Percentiles rank a stretch among this genome's conserved stretches.
Evolutionary conservation across 2,888 invertebrate species (phyloP).

Genomic region (Ganaspis brasiliensis): DNA sequence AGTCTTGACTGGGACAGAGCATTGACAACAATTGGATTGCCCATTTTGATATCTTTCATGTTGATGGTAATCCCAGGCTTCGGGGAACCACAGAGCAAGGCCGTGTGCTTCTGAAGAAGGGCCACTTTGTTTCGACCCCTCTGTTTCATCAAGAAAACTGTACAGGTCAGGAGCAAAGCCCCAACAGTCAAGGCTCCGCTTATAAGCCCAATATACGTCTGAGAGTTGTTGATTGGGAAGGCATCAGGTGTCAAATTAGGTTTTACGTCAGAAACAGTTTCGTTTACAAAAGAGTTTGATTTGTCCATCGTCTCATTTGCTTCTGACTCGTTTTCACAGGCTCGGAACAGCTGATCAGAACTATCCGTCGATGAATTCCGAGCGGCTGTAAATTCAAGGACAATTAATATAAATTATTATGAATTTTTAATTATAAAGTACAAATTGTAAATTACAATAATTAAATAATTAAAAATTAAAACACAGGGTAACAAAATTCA

Average conservation of each 20-base stretch:
- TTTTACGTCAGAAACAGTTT: constrained; percentile 69
- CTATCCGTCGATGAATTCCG: constrained; percentile 59
- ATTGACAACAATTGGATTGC: constrained; percentile 83
- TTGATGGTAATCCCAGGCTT: constrained; percentile 83
- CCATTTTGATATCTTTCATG: constrained; percentile 84
- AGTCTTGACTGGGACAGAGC: constrained; percentile 82
- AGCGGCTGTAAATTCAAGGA: constrained; percentile 60
- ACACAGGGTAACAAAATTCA: no score
- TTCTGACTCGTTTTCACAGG: constrained; percentile 58
- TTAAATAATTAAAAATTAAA: no score
- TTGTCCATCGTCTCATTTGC: constrained; percentile 48
- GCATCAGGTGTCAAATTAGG: constrained; percentile 82
- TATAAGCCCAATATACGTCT: constrained; percentile 82
- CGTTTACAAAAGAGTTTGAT: constrained; percentile 67
- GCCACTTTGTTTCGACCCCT: constrained; percentile 85
- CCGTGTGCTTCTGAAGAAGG: constrained; percentile 84
- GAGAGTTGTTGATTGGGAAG: constrained; percentile 83
- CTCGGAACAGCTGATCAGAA: constrained; percentile 53
- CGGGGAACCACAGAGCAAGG: constrained; percentile 83
- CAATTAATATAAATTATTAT: no score
- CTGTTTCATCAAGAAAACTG: constrained; percentile 85
- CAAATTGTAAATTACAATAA: no score
- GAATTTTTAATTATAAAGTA: no score
- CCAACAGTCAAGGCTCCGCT: constrained; percentile 86
- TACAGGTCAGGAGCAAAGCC: constrained; percentile 85